These are phyloP conservation scores for Apamea monoglypha DNA, from an alignment of 2,888 invertebrate genomes.

Conservation along the genomic window DNA sequence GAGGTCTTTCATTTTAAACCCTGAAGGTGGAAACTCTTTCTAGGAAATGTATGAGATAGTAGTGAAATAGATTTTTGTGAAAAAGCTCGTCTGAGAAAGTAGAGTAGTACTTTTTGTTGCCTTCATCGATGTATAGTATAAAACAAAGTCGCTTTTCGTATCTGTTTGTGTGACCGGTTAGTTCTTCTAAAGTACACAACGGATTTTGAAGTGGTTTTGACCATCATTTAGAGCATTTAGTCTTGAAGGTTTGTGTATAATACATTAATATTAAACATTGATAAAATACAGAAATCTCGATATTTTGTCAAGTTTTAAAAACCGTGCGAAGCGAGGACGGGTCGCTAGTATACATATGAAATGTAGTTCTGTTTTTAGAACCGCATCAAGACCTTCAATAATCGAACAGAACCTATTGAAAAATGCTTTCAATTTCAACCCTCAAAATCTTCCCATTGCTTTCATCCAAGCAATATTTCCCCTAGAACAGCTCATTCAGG, in stretches of 20 bases:
- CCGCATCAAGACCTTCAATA: not conserved
- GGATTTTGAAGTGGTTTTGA: too few relatives aligned
- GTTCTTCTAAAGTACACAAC: too few relatives aligned
- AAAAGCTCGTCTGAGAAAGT: not conserved
- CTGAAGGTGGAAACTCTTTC: not conserved
- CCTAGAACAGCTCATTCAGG: constrained; percentile 48
- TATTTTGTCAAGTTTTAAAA: not conserved
- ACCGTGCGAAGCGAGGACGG: not conserved
- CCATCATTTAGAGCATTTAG: too few relatives aligned
- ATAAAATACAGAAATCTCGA: too few relatives aligned
- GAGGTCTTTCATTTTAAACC: constrained; percentile 1
- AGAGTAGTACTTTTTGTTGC: not conserved
- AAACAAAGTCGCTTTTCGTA: not conserved
- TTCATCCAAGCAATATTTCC: constrained; percentile 21
- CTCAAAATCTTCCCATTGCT: not conserved
- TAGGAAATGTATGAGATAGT: not conserved
- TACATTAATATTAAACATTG: too few relatives aligned
- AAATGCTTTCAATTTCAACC: constrained; percentile 26
- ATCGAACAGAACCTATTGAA: not conserved
- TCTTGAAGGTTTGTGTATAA: too few relatives aligned
- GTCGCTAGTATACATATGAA: not conserved
- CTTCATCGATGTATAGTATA: not conserved
- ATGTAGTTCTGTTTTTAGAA: not conserved
- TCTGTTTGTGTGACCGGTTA: too few relatives aligned
- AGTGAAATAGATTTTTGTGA: not conserved